Base-by-base conservation (phyloP, 1,140 invertebrate genomes). In the Drosophila orosa region DNA sequence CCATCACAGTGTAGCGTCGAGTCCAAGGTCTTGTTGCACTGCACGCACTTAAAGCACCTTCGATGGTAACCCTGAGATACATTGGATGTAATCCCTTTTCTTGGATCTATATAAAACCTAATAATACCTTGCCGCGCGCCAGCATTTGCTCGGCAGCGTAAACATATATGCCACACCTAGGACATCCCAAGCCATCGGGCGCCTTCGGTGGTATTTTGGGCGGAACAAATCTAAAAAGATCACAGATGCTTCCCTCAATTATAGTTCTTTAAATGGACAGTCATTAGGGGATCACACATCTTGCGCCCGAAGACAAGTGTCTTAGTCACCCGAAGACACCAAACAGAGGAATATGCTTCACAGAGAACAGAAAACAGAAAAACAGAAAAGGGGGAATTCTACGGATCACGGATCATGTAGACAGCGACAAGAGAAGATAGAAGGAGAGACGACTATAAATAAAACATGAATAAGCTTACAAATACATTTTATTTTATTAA, bases 131-230 rank as follows among this genome's bases (percentile, higher is more conserved):
- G 24, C 97, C 97, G 80, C 96, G 94, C 57, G 97, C 97, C 86
- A 98, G 94, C 97, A 98, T 98, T 93, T 98, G 97, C 93, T 98
- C 97, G 45, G 97, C 97, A 63, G 97, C 97, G 92, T 98, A 98
- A n/a, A 98, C 97, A 91, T 94, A 97, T 76, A 97, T 97, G 61
- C 97, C 97, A 92, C 97, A 98, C 76, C 97, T 94, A 22, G 97
- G 97, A 87, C 97, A 98, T 52, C 97, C 97, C 92, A 98, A 94
- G 22, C 97, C 97, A 78, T 96, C 95, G 27, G 96, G 96, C 45
- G 96, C 96, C 45, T 76, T 58, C 15, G 73, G 45, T 25, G 73
- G 73, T 55, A 76, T 67, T 52, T 76, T 76, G 0, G 73, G 73
- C 25, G 15, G 25, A 47, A 76, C 62, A 54, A 76, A 67, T 40